phyloP scores from a whole-genome alignment of 1,140 invertebrate species.

The Procambarus clarkii region DNA sequence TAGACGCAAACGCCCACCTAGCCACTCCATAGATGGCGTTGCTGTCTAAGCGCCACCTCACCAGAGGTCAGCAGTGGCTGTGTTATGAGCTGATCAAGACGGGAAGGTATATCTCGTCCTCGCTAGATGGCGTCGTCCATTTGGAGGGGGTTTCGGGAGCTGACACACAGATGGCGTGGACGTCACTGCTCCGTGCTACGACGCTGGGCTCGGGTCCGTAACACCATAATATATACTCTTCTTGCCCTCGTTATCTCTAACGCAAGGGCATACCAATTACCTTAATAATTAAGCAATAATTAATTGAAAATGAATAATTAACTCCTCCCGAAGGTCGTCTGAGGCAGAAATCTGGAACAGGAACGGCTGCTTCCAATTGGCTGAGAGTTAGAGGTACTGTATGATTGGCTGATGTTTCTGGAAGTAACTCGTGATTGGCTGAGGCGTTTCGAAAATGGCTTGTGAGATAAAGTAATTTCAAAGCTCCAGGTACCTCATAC shows the following conservation, averaged over 20 bases:
- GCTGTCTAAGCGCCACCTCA: too few species aligned
- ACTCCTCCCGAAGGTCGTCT: neutral
- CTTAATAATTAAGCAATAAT: slow-evolving; percentile 26
- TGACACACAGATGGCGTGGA: too few species aligned
- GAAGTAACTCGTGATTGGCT: neutral
- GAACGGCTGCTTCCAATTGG: neutral
- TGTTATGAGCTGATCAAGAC: too few species aligned
- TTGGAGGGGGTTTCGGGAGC: too few species aligned
- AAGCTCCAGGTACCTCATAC: too few species aligned
- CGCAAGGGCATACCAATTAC: neutral
- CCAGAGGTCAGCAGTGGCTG: too few species aligned
- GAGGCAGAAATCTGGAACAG: neutral
- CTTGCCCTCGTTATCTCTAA: neutral
- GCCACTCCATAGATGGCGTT: too few species aligned
- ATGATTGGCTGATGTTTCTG: neutral
- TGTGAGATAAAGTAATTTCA: neutral
- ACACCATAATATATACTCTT: neutral
- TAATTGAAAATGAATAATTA: slow-evolving; percentile 11
- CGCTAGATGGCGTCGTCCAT: too few species aligned
- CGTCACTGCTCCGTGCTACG: too few species aligned
- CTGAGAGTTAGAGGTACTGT: neutral
- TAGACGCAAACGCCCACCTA: too few species aligned
- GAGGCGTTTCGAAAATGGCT: neutral
- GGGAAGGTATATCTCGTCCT: too few species aligned
- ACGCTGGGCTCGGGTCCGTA: too few species aligned